These are phyloP conservation scores for Bombyx mori DNA, from an alignment of 1,140 invertebrate genomes.

Conservation along the genomic window ASM3026992v2 NC_085115.1:5798501-5799000, in stretches of 20 bases:
- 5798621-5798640: not conserved
- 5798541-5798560: too few relatives aligned
- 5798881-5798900: conserved; percentile 12
- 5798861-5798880: conserved; percentile 21
- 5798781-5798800: conserved; percentile 10
- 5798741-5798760: not conserved
- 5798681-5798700: not conserved
- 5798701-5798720: not conserved
- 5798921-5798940: conserved; percentile 1
- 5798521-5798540: too few relatives aligned
- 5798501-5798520: too few relatives aligned
- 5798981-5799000: too few relatives aligned
- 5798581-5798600: too few relatives aligned
- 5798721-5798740: not conserved
- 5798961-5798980: too few relatives aligned
- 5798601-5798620: not conserved
- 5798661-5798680: not conserved
- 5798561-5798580: too few relatives aligned
- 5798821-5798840: conserved; percentile 17
- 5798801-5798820: conserved; percentile 14
- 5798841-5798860: conserved; percentile 13
- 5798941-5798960: too few relatives aligned
- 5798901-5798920: conserved; percentile 13
- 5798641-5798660: not conserved
- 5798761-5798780: not conserved